Percentiles rank a stretch among this genome's conserved stretches.
Conservation (phyloP, 2,113 vertebrate genomes). For the Australoheros scitulus region DNA sequence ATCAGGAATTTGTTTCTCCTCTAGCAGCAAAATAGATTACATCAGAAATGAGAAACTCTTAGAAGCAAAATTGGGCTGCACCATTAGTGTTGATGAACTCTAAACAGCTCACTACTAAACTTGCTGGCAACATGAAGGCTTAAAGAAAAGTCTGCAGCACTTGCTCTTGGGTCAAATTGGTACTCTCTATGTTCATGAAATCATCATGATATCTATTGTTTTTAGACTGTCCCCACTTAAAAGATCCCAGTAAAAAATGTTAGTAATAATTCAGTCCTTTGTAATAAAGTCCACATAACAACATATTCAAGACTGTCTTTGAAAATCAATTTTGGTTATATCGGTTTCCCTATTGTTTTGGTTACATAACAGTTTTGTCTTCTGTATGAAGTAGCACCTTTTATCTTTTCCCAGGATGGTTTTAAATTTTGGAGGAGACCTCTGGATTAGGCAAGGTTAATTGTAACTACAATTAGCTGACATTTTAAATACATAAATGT, state of each 20-base stretch:
- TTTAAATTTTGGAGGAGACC: not conserved
- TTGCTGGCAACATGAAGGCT: not conserved
- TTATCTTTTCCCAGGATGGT: not conserved
- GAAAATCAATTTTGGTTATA: too few relatives aligned
- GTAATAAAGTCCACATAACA: not conserved
- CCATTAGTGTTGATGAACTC: not conserved
- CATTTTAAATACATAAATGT: too few relatives aligned
- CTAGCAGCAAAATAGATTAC: too few relatives aligned
- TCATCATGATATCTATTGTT: too few relatives aligned
- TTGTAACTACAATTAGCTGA: not conserved
- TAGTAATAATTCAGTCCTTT: not conserved
- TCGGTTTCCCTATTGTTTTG: not conserved
- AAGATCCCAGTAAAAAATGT: not conserved
- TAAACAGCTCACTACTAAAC: not conserved
- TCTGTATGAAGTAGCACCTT: not conserved
- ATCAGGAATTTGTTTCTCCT: too few relatives aligned
- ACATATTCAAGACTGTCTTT: too few relatives aligned
- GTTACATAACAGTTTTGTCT: not conserved
- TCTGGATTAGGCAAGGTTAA: not conserved
- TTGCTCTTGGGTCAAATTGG: not conserved
- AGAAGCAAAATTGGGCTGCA: too few relatives aligned
- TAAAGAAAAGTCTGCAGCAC: not conserved
- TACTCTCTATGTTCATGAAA: not conserved
- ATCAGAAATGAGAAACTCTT: not conserved
- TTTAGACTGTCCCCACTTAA: too few relatives aligned